Percentiles rank a stretch among this genome's conserved stretches.
Evolutionary conservation across 2,888 invertebrate genomes (phyloP).

Genomic region (Hypolimnas misippus): DNA sequence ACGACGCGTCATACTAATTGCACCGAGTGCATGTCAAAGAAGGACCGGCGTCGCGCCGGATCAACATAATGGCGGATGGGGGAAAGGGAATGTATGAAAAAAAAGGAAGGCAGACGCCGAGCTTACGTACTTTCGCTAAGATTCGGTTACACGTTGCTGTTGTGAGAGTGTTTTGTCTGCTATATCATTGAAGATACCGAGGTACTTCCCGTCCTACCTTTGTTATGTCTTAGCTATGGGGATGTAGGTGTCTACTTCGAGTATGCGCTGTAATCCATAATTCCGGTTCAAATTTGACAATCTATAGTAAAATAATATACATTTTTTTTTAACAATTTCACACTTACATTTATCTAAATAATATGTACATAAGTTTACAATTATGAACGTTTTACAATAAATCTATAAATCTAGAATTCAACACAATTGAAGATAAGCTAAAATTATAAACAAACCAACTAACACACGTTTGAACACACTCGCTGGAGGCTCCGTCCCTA

Average conservation of each 20-base stretch:
- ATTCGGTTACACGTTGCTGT: slow-evolving; percentile 71
- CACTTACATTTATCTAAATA: not conserved
- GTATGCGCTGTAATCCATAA: not conserved
- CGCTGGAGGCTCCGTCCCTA: slow-evolving; percentile 26
- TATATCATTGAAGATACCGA: slow-evolving; percentile 41
- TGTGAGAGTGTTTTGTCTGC: slow-evolving; percentile 63
- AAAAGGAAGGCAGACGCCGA: slow-evolving; percentile 66
- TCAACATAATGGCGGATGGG: slow-evolving; percentile 79
- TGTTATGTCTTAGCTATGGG: slow-evolving; percentile 11
- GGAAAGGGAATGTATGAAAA: slow-evolving; percentile 75
- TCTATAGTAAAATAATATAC: not conserved
- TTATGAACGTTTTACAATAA: slow-evolving; percentile 9
- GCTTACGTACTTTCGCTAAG: slow-evolving; percentile 60
- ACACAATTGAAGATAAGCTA: slow-evolving; percentile 18
- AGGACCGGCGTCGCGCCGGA: slow-evolving; percentile 81
- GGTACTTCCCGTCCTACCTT: slow-evolving; percentile 33
- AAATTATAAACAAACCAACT: slow-evolving; percentile 29
- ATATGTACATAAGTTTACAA: not conserved
- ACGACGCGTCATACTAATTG: slow-evolving; percentile 78
- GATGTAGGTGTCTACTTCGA: not conserved
- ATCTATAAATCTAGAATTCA: slow-evolving; percentile 16
- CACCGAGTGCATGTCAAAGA: slow-evolving; percentile 81
- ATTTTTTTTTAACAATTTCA: not conserved
- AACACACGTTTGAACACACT: slow-evolving; percentile 32
- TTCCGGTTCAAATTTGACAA: not conserved